phyloP scores from a whole-genome alignment of 2,888 invertebrate species.

The Slavum lentiscoides region DNA sequence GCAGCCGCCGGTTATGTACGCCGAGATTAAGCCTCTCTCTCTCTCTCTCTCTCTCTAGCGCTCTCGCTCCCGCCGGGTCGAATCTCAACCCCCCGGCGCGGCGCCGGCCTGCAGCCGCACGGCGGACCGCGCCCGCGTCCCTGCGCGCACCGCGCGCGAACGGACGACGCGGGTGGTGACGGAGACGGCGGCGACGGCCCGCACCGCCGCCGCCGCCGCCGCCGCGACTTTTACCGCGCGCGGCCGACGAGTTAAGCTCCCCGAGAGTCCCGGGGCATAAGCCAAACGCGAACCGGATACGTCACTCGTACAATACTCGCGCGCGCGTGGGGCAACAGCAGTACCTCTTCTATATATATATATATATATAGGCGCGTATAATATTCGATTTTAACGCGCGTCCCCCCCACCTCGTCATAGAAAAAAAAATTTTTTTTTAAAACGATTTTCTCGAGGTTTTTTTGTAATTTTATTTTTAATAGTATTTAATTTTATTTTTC shows the following conservation, averaged over 20 bases:
- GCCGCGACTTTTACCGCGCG: conserved; percentile 49
- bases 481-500: too few relatives aligned
- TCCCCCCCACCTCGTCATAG: too few relatives aligned
- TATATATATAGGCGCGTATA: background rate
- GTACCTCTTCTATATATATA: too few relatives aligned
- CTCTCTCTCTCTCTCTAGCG: too few relatives aligned
- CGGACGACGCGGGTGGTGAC: background rate
- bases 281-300: conserved; percentile 53
- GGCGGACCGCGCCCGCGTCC: background rate
- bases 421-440: too few relatives aligned
- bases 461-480: too few relatives aligned
- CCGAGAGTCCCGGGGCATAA: conserved; percentile 47
- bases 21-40: conserved; percentile 49
- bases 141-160: background rate
- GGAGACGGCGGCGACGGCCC: background rate
- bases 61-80: conserved; percentile 25
- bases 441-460: too few relatives aligned
- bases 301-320: conserved; percentile 37
- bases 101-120: conserved; percentile 6
- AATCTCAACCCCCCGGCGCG: conserved; percentile 43
- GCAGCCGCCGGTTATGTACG: background rate
- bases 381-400: background rate
- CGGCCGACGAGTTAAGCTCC: conserved; percentile 51
- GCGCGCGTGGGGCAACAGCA: too few relatives aligned
- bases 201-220: background rate